Evolutionary conservation across 2,888 invertebrate species (phyloP).

Genomic region (Pandemis heparana): DNA sequence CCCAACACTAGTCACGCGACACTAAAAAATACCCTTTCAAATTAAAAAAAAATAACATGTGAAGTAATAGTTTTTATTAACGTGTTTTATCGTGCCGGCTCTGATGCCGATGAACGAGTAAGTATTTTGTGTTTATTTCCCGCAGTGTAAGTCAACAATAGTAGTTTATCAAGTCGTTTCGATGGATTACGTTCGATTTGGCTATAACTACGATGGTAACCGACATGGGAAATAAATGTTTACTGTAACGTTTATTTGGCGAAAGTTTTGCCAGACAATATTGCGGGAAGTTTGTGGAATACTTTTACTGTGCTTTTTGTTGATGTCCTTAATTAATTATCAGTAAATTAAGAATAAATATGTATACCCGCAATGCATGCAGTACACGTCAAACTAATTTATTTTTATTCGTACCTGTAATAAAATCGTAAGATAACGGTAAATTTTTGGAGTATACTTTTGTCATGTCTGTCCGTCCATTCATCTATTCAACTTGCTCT

Average conservation of each 20-base stretch:
- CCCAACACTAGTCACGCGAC: conserved; percentile 36
- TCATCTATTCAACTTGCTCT: too few relatives aligned
- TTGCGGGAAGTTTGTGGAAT: neutral
- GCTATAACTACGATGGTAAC: neutral
- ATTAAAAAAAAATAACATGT: conserved; percentile 46
- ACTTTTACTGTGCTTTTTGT: neutral
- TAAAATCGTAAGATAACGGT: too few relatives aligned
- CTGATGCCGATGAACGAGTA: conserved; percentile 45
- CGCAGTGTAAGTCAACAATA: conserved; percentile 20
- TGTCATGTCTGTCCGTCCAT: too few relatives aligned
- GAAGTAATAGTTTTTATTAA: conserved; percentile 24
- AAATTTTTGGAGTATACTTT: too few relatives aligned
- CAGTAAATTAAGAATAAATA: neutral
- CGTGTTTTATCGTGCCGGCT: conserved; percentile 17
- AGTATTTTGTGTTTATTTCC: conserved; percentile 44
- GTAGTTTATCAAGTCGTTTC: conserved; percentile 34
- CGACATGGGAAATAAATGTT: conserved; percentile 11
- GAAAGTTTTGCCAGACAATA: conserved; percentile 7
- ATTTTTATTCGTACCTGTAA: too few relatives aligned
- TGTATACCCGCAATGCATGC: too few relatives aligned
- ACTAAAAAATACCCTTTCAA: conserved; percentile 22
- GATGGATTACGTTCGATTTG: conserved; percentile 10
- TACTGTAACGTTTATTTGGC: neutral
- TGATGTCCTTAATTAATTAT: neutral
- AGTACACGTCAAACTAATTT: too few relatives aligned